A percentile compares a stretch with the other conserved stretches of the same genome.
Evolutionary conservation across 2,797 vertebrate genomes (phyloP).

Genomic region (Etheostoma perlongum): DNA sequence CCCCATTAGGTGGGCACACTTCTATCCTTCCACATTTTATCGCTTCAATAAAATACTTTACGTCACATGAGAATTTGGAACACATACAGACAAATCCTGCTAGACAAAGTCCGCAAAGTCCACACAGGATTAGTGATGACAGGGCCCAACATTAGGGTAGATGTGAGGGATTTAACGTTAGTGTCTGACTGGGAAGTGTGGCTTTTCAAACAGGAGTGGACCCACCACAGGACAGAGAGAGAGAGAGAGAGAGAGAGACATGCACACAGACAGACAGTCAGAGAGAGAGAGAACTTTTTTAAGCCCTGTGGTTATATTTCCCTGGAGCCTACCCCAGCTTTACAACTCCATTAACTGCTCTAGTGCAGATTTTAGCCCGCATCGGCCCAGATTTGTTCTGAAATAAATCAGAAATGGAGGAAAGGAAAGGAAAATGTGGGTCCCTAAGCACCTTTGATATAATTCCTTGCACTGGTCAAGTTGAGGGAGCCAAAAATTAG

Average conservation of each 20-base stretch:
- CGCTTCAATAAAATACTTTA: conserved; percentile 24
- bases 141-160: conserved; percentile 51
- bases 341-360: conserved; percentile 84
- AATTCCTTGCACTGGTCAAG: conserved; percentile 68
- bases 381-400: conserved; percentile 79
- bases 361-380: conserved; percentile 75
- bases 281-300: conserved; percentile 52
- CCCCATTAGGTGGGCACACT: conserved; percentile 31
- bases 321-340: conserved; percentile 76
- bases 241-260: conserved; percentile 31
- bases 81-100: conserved; percentile 18
- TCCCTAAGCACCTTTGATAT: conserved; percentile 71
- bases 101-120: not conserved
- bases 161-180: conserved; percentile 31
- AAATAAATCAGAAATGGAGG: conserved; percentile 82
- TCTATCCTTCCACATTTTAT: conserved; percentile 40
- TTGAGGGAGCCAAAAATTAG: conserved; percentile 71
- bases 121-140: conserved; percentile 50
- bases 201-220: conserved; percentile 54
- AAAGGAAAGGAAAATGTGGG: conserved; percentile 68
- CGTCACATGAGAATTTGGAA: conserved; percentile 35
- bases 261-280: conserved; percentile 36
- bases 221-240: conserved; percentile 51
- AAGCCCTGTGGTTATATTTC: conserved; percentile 78
- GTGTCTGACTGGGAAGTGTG: conserved; percentile 41